Conservation (phyloP, 2,797 vertebrate genomes). For the Neosilurus mollespiculum region DNA sequence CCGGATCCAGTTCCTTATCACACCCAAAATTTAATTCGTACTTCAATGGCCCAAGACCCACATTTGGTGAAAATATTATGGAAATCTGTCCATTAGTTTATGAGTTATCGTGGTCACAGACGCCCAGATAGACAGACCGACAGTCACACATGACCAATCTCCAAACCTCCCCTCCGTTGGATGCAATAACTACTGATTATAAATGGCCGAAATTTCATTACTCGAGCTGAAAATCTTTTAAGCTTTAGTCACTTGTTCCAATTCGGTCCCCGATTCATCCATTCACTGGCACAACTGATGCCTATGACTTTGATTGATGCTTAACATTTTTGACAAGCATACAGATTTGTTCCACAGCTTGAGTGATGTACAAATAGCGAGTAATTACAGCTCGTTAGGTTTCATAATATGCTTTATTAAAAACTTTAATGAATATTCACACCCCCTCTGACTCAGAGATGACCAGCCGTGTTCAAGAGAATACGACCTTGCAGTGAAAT, state of each 20-base stretch:
- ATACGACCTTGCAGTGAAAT: background rate
- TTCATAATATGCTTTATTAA: conserved; percentile 20
- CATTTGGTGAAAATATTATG: too few species aligned
- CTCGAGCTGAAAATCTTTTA: background rate
- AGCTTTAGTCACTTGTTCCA: background rate
- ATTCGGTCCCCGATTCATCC: background rate
- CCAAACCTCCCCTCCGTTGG: too few species aligned
- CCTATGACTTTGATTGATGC: conserved; percentile 1
- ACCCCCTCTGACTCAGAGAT: background rate
- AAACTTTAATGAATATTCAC: background rate
- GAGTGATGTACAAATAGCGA: background rate
- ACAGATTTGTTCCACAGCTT: background rate
- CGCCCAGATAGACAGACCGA: too few species aligned
- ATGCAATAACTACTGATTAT: background rate
- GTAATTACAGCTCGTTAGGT: background rate
- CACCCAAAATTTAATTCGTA: too few species aligned
- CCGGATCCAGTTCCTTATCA: too few species aligned
- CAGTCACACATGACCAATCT: too few species aligned
- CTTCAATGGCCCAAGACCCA: too few species aligned
- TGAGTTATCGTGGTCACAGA: too few species aligned
- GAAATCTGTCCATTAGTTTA: too few species aligned
- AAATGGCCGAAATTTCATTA: background rate
- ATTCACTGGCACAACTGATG: background rate
- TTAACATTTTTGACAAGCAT: background rate
- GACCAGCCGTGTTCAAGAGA: background rate